Conservation (phyloP, 2,888 invertebrate species). For the Hypena proboscidalis region DNA sequence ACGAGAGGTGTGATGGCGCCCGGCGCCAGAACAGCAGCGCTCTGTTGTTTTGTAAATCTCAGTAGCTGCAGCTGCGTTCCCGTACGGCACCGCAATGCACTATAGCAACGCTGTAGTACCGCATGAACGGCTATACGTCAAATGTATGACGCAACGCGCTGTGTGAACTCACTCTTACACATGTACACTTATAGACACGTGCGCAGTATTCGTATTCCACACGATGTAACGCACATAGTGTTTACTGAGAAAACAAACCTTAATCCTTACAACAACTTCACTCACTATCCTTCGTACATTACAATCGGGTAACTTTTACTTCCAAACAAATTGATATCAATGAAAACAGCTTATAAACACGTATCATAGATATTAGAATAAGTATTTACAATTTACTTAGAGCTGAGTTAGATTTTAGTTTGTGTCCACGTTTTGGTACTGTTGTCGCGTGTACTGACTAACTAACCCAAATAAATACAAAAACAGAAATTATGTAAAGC, state of each 20-base stretch:
- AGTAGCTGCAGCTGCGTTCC: too few relatives aligned
- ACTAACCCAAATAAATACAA: slow-evolving; percentile 24
- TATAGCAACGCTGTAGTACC: too few relatives aligned
- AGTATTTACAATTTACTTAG: slow-evolving; percentile 77
- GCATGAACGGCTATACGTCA: too few relatives aligned
- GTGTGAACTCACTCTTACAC: too few relatives aligned
- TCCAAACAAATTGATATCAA: slow-evolving; percentile 55
- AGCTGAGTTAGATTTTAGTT: slow-evolving; percentile 58
- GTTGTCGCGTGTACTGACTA: slow-evolving; percentile 40
- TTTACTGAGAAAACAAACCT: slow-evolving; percentile 37
- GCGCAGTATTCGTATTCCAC: too few relatives aligned
- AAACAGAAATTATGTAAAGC: slow-evolving; percentile 24
- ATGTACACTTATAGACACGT: too few relatives aligned
- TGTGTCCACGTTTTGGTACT: slow-evolving; percentile 65
- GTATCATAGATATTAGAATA: slow-evolving; percentile 69
- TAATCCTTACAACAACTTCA: slow-evolving; percentile 32
- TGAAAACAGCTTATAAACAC: slow-evolving; percentile 77
- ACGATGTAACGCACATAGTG: too few relatives aligned
- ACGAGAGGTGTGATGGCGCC: too few relatives aligned
- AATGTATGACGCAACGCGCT: too few relatives aligned
- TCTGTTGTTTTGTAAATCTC: too few relatives aligned
- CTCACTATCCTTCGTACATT: slow-evolving; percentile 41
- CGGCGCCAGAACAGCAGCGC: too few relatives aligned
- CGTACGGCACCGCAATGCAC: too few relatives aligned
- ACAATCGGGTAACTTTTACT: slow-evolving; percentile 48